Evolutionary conservation across 2,797 vertebrate genomes (phyloP).

Genomic region (Huso huso): DNA sequence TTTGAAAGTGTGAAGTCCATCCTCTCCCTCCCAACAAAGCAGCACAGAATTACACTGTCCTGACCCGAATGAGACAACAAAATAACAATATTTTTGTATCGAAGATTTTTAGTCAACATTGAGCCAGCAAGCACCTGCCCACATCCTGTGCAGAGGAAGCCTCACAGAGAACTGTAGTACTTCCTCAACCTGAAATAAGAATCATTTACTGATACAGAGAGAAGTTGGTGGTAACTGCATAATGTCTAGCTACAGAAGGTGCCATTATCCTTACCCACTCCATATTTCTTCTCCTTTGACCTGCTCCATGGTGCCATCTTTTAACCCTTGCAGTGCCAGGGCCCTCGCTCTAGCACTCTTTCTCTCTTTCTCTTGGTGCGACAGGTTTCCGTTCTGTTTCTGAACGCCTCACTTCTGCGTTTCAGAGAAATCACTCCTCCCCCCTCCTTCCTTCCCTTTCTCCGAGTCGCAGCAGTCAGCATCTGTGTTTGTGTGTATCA

Average conservation of each 20-base stretch:
- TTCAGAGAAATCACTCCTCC: slow-evolving; percentile 37
- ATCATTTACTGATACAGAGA: too few relatives aligned
- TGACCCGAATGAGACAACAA: too few relatives aligned
- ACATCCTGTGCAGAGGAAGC: slow-evolving; percentile 52
- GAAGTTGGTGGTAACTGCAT: too few relatives aligned
- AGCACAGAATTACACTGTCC: too few relatives aligned
- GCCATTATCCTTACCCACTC: slow-evolving; percentile 51
- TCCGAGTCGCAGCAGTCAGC: slow-evolving; percentile 15
- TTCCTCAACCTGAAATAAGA: not conserved
- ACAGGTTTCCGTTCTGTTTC: slow-evolving; percentile 18
- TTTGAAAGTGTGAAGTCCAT: too few relatives aligned
- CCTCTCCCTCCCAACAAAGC: too few relatives aligned
- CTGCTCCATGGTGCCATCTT: slow-evolving; percentile 56
- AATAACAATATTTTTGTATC: too few relatives aligned
- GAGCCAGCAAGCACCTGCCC: slow-evolving; percentile 34
- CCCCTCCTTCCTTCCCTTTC: slow-evolving; percentile 48
- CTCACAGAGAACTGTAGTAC: not conserved
- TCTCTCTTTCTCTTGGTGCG: slow-evolving; percentile 5
- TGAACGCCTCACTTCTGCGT: slow-evolving; percentile 37
- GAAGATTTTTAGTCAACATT: too few relatives aligned
- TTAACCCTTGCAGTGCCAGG: slow-evolving; percentile 17
- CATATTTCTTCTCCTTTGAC: slow-evolving; percentile 45
- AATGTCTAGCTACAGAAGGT: not conserved
- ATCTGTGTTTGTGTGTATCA: not conserved
- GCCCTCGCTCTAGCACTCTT: slow-evolving; percentile 21